Conservation (phyloP, 2,797 vertebrate species). For the Pseudotriccus pelzelni region DNA sequence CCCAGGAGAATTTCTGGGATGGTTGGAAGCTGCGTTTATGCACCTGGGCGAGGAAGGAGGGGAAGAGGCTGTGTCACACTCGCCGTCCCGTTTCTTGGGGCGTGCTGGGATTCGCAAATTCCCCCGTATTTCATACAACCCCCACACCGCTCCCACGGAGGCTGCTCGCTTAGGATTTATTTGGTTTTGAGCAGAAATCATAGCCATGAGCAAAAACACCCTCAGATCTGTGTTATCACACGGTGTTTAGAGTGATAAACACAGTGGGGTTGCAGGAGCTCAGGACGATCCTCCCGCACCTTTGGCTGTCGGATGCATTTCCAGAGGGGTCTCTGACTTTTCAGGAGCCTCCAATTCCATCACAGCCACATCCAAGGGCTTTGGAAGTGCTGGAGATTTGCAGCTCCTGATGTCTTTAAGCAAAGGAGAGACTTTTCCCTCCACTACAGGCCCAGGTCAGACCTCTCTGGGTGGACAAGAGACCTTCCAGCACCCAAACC, state of each 20-base stretch:
- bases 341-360: background rate
- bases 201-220: background rate
- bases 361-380: background rate
- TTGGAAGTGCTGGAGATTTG: background rate
- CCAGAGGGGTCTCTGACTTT: background rate
- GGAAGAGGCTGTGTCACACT: background rate
- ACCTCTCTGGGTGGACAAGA: background rate
- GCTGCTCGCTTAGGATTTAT: background rate
- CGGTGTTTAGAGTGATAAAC: background rate
- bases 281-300: background rate
- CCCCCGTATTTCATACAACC: rapidly evolving
- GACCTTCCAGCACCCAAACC: background rate
- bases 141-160: background rate
- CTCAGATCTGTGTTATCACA: background rate
- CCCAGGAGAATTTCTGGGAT: background rate
- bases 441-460: background rate
- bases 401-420: background rate
- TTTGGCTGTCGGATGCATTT: background rate
- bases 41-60: background rate
- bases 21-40: background rate
- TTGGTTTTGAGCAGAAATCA: background rate
- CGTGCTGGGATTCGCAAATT: background rate
- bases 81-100: background rate
- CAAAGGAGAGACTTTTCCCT: background rate
- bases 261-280: background rate